A percentile compares a stretch with the other conserved stretches of the same genome.
Evolutionary conservation across 2,797 vertebrate species (phyloP).

Genomic region (Schizothorax lantsangensis): DNA sequence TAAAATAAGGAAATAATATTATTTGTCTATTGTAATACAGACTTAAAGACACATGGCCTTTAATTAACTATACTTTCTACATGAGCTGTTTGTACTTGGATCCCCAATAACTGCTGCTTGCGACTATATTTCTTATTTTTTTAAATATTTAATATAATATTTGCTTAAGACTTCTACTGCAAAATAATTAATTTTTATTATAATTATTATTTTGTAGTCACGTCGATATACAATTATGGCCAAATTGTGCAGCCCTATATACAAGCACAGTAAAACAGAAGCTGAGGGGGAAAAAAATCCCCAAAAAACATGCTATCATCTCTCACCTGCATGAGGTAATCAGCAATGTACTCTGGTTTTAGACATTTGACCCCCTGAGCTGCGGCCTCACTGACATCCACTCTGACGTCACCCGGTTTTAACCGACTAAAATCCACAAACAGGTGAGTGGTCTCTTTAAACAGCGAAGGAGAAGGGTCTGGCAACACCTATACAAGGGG

Average conservation of each 20-base stretch:
- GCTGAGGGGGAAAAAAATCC: neutral
- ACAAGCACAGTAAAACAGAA: neutral
- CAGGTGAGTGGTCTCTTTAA: conserved; percentile 89
- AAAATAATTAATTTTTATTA: neutral
- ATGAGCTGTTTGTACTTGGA: neutral
- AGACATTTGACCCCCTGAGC: conserved; percentile 87
- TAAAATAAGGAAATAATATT: too few relatives aligned
- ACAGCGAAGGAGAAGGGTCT: conserved; percentile 80
- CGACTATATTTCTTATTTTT: neutral
- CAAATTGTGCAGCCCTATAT: neutral
- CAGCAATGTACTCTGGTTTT: conserved; percentile 95
- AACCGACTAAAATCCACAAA: conserved; percentile 93
- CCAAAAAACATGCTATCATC: conserved; percentile 2
- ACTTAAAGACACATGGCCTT: neutral
- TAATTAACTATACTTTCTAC: neutral
- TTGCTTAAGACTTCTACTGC: neutral
- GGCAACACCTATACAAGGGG: conserved; percentile 83
- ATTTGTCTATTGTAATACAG: too few relatives aligned
- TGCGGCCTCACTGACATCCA: conserved; percentile 82
- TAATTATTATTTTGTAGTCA: neutral
- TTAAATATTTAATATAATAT: neutral
- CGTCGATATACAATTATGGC: neutral
- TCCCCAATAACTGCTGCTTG: neutral
- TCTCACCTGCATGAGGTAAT: conserved; percentile 93
- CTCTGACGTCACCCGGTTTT: conserved; percentile 84